Evolutionary conservation across 2,888 invertebrate genomes (phyloP).

Genomic region (Ptychoptera contaminata): DNA sequence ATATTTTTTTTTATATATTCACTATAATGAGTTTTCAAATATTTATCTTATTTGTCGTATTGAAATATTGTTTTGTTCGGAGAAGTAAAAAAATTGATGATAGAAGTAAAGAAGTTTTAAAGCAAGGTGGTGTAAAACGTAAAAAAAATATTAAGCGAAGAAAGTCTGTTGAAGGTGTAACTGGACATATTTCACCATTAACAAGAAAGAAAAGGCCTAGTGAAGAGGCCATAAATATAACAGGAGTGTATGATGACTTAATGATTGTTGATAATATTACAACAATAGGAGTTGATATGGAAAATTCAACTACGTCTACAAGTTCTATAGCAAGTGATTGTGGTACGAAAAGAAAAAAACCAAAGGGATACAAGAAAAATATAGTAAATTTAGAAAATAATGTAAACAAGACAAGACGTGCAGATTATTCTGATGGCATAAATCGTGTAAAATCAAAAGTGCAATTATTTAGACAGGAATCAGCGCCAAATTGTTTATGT

Average conservation of each 20-base stretch:
- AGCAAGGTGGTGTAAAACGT: slow-evolving; percentile 16
- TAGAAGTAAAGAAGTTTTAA: slow-evolving; percentile 15
- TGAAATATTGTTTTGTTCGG: background rate
- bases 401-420: slow-evolving; percentile 17
- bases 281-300: slow-evolving; percentile 13
- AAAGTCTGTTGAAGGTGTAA: slow-evolving; percentile 48
- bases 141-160: slow-evolving; percentile 32
- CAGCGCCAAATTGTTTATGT: slow-evolving; percentile 17
- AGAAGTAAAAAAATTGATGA: background rate
- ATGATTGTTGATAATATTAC: slow-evolving; percentile 37
- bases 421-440: slow-evolving; percentile 1
- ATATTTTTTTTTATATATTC: slow-evolving; percentile 11
- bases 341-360: slow-evolving; percentile 13
- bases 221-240: slow-evolving; percentile 50
- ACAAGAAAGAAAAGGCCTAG: slow-evolving; percentile 53
- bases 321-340: slow-evolving; percentile 28
- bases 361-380: no score
- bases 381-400: no score
- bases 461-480: slow-evolving; percentile 31
- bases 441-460: slow-evolving; percentile 13
- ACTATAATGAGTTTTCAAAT: slow-evolving; percentile 12
- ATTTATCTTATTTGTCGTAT: background rate
- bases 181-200: slow-evolving; percentile 34
- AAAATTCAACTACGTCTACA: slow-evolving; percentile 15
- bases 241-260: slow-evolving; percentile 41